phyloP scores from a whole-genome alignment of 2,113 vertebrate genomes.

The Crotalus horridus region DNA sequence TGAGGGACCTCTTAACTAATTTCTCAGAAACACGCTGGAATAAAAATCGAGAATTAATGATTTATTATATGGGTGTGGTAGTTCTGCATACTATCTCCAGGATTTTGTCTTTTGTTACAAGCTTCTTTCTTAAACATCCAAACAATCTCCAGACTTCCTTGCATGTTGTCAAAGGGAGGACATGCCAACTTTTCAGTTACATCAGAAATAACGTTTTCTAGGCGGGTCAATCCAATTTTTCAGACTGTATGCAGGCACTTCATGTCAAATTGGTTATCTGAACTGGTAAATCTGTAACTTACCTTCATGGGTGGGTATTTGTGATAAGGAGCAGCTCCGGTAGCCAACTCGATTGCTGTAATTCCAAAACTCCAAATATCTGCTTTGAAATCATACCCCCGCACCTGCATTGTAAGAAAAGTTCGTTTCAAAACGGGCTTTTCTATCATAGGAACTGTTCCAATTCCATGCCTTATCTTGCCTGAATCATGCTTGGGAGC shows the following conservation, averaged over 20 bases:
- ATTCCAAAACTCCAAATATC: constrained; percentile 99
- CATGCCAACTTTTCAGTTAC: neutral
- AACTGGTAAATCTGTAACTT: constrained; percentile 19
- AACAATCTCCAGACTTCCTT: neutral
- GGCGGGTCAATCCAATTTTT: no score
- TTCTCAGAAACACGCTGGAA: neutral
- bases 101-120: neutral
- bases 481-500: neutral
- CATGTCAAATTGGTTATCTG: neutral
- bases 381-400: constrained; percentile 98
- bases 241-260: neutral
- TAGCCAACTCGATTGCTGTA: constrained; percentile 95
- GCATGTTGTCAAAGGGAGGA: no score
- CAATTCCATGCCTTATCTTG: neutral
- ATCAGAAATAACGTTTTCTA: neutral
- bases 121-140: neutral
- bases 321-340: constrained; percentile 95
- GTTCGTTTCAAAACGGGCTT: rapidly evolving
- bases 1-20: neutral
- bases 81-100: neutral
- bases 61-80: neutral
- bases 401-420: constrained; percentile 73
- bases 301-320: constrained; percentile 99
- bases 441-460: neutral
- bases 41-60: neutral